Conservation (phyloP, 2,888 invertebrate genomes). For the Aspidiotus rigidus region DNA sequence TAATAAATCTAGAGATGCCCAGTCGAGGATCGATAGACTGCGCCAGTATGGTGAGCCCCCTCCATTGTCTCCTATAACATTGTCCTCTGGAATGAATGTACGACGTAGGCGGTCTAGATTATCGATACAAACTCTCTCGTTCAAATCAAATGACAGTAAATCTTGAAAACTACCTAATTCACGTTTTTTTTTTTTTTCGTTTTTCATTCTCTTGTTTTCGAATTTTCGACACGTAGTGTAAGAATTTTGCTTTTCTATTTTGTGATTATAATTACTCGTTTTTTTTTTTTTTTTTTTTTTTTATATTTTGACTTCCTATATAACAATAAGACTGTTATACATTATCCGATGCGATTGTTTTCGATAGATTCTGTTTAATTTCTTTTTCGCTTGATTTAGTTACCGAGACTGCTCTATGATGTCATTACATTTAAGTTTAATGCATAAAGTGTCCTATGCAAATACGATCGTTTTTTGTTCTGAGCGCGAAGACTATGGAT, state of each 20-base stretch:
- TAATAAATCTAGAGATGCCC: not conserved
- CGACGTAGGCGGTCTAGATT: not conserved
- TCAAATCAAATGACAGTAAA: slow-evolving; percentile 1
- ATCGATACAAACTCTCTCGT: slow-evolving; percentile 5
- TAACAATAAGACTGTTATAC: too few relatives aligned
- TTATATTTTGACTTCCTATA: not conserved
- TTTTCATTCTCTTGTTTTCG: not conserved
- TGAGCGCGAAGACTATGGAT: too few relatives aligned
- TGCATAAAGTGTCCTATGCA: too few relatives aligned
- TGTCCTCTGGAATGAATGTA: not conserved
- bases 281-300: not conserved
- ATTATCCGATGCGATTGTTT: too few relatives aligned
- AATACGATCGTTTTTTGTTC: too few relatives aligned
- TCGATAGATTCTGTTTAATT: too few relatives aligned
- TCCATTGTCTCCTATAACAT: slow-evolving; percentile 9
- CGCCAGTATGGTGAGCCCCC: slow-evolving; percentile 18
- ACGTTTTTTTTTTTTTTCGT: not conserved
- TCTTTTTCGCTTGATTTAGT: too few relatives aligned
- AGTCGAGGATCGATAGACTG: slow-evolving; percentile 10
- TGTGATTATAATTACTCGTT: not conserved
- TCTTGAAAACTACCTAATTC: not conserved
- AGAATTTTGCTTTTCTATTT: not conserved
- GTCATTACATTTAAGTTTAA: too few relatives aligned
- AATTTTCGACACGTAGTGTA: not conserved
- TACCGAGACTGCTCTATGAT: too few relatives aligned